Base-by-base conservation (phyloP, 2,113 vertebrate species). In the Anseranas semipalmata region DNA sequence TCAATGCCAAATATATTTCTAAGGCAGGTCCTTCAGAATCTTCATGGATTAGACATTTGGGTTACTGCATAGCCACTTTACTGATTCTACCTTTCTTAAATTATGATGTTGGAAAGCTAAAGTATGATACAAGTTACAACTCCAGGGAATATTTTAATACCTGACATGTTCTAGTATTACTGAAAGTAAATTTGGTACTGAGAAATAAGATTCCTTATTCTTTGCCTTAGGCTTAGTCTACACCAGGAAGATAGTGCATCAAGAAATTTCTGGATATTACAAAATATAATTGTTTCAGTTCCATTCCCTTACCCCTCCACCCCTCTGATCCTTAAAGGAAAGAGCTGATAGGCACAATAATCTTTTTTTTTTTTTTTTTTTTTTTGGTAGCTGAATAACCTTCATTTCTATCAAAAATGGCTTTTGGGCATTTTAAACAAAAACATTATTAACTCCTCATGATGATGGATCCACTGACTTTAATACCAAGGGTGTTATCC, bases 401-500 rank as follows among this genome's bases (percentile, higher is more conserved):
- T 96, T 74, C 17, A 84, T 87, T 75, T 65, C 91, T 89, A 92
- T 87, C 90, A 66, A 92, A 90, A 82, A 5, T 22, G 17, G 35
- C 37, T 46, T 87, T 88, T 60, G n/a, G 65, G 15, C 37, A 68
- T 87, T 94, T 91, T 68, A 95, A 90, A 87, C 48, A 73, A 96
- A 97, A 86, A 92, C 92, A 87, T 94, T 97, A 83, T 53, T 97
- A 73, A 91, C 67, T 89, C 95, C 90, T 50, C 48, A 66, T 97
- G 97, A 79, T 89, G 85, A 88, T 88, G 95, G 73, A 97, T 97
- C 13, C 45, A 90, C 92, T 94, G 94, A 92, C 73, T 93, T 96
- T 94, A 96, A 72, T 39, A 67, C 18, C 86, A 96, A 96, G 98
- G 85, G 85, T 96, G 84, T 98, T 98, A 97, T 95, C 96, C 85